Evolutionary conservation across 2,888 invertebrate genomes (phyloP).

Genomic region (Chymomyza caudatula): DNA sequence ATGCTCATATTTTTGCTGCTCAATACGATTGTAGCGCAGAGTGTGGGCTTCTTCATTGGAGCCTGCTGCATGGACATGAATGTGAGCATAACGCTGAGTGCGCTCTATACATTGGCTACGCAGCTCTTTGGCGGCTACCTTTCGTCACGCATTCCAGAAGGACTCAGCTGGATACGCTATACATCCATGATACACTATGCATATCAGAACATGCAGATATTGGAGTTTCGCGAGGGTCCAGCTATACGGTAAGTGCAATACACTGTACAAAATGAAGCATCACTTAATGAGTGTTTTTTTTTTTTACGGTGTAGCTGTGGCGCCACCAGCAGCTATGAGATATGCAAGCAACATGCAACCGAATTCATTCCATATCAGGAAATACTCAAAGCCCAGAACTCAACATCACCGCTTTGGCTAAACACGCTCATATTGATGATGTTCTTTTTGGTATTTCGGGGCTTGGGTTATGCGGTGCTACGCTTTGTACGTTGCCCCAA

Average conservation of each 20-base stretch:
- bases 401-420: constrained; percentile 84
- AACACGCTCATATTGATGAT: constrained; percentile 85
- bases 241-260: constrained; percentile 82
- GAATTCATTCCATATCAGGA: constrained; percentile 82
- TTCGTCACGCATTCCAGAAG: constrained; percentile 85
- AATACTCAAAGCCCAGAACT: constrained; percentile 84
- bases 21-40: constrained; percentile 87
- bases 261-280: neutral
- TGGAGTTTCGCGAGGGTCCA: constrained; percentile 85
- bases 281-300: constrained; percentile 30
- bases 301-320: constrained; percentile 81
- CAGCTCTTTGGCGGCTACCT: constrained; percentile 87
- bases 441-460: constrained; percentile 85
- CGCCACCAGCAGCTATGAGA: constrained; percentile 82
- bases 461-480: constrained; percentile 85
- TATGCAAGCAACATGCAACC: constrained; percentile 80
- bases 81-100: constrained; percentile 87
- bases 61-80: constrained; percentile 88
- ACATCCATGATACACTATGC: constrained; percentile 89
- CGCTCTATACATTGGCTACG: constrained; percentile 86
- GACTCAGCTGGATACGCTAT: constrained; percentile 87
- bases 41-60: constrained; percentile 88
- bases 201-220: constrained; percentile 88
- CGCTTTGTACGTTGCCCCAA: constrained; percentile 85
- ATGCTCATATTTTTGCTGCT: constrained; percentile 84